phyloP scores from a whole-genome alignment of 2,797 vertebrate genomes.

The Tragelaphus eurycerus region DNA sequence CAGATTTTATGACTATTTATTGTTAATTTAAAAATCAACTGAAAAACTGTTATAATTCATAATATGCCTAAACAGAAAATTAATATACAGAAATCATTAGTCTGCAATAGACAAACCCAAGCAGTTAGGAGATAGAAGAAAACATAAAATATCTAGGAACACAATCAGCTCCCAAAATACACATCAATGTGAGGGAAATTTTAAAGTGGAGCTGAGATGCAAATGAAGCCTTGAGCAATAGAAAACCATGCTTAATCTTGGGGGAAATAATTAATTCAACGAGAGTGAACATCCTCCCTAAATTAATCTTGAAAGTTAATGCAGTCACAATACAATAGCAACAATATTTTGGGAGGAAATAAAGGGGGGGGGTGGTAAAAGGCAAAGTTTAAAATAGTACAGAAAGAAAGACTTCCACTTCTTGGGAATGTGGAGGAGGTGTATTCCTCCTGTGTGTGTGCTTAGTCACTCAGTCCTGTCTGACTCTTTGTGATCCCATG shows the following conservation, averaged over 20 bases:
- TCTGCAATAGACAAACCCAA: not conserved
- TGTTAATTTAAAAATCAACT: not conserved
- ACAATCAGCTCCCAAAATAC: not conserved
- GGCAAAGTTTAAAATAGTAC: not conserved
- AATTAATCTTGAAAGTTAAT: not conserved
- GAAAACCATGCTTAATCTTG: not conserved
- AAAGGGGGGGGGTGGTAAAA: no score
- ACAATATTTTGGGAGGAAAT: not conserved
- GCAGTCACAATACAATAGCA: not conserved
- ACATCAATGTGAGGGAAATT: not conserved
- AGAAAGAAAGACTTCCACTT: not conserved
- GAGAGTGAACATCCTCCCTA: not conserved
- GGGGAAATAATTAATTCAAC: not conserved
- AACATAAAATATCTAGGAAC: not conserved
- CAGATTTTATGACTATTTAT: not conserved
- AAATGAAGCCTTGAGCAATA: not conserved
- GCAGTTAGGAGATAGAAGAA: not conserved
- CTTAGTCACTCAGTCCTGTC: not conserved
- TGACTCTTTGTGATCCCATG: not conserved
- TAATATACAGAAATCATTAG: not conserved
- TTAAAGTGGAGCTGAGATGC: not conserved
- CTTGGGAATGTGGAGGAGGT: not conserved
- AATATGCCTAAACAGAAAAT: not conserved
- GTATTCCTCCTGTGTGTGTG: not conserved
- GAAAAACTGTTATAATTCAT: not conserved